These are phyloP conservation scores for Sympetrum striolatum DNA, from an alignment of 2,888 invertebrate genomes.

Conservation along the genomic window DNA sequence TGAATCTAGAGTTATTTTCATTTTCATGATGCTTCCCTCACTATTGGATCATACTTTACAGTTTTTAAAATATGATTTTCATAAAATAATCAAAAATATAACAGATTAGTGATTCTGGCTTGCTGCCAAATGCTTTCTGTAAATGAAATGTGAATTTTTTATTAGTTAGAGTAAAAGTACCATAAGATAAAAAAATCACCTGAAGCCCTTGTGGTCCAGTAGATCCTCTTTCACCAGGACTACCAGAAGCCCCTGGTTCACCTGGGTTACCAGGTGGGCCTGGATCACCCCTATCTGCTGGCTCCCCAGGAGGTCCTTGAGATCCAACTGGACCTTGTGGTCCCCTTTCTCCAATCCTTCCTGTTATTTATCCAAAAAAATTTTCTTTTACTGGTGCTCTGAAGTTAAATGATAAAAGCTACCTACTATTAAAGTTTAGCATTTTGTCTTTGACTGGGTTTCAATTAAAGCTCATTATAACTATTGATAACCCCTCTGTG, in stretches of 20 bases:
- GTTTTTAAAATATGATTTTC: too few species aligned
- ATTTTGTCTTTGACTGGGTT: too few species aligned
- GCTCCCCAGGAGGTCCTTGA: slow-evolving; percentile 79
- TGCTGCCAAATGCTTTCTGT: not conserved
- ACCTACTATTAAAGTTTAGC: too few species aligned
- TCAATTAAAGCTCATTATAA: too few species aligned
- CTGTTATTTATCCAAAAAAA: slow-evolving; percentile 55
- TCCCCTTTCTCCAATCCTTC: slow-evolving; percentile 78
- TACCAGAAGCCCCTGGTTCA: slow-evolving; percentile 75
- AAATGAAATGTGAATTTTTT: not conserved
- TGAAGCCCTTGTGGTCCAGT: slow-evolving; percentile 74
- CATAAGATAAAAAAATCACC: slow-evolving; percentile 53
- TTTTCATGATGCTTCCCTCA: too few species aligned
- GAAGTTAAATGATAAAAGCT: too few species aligned
- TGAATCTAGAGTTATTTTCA: too few species aligned
- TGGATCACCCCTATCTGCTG: slow-evolving; percentile 79
- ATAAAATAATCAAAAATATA: not conserved
- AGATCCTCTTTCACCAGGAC: slow-evolving; percentile 76
- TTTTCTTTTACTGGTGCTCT: too few species aligned
- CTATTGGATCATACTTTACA: too few species aligned
- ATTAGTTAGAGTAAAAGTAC: too few species aligned
- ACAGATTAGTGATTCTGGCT: not conserved
- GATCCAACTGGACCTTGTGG: slow-evolving; percentile 78
- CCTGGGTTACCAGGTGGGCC: slow-evolving; percentile 75
- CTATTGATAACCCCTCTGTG: too few species aligned